A percentile compares a stretch with the other conserved stretches of the same genome.
Conservation (phyloP, 2,797 vertebrate genomes). For the Alca torda region DNA sequence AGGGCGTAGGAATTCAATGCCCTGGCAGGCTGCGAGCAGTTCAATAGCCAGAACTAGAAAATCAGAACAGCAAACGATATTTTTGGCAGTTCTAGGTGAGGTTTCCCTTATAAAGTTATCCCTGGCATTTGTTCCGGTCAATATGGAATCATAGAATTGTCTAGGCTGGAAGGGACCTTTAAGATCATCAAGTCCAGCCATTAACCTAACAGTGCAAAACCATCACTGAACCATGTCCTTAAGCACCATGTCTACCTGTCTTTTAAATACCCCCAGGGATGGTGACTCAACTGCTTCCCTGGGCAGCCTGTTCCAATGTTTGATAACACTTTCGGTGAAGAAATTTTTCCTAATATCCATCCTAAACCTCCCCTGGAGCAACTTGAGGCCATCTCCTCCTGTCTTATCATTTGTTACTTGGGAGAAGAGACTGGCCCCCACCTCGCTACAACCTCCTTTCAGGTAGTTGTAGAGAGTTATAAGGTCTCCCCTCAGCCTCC, state of each 20-base stretch:
- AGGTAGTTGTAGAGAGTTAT: neutral
- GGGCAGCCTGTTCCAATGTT: neutral
- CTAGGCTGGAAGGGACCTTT: neutral
- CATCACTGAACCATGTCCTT: neutral
- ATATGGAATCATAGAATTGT: neutral
- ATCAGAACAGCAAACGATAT: neutral
- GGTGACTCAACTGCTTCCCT: neutral
- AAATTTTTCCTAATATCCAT: neutral
- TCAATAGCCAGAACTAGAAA: constrained; percentile 91
- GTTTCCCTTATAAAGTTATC: neutral
- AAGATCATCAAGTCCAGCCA: neutral
- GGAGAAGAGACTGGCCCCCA: neutral
- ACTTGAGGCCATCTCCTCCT: neutral
- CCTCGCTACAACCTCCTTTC: neutral
- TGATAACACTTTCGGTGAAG: neutral
- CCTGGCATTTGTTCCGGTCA: neutral
- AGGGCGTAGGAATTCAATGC: constrained; percentile 97
- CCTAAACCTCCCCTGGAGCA: neutral
- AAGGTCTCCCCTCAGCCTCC: neutral
- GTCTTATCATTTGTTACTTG: neutral
- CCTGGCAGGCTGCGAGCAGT: constrained; percentile 94
- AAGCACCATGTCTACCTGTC: neutral
- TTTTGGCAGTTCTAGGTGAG: neutral
- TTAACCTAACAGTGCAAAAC: neutral
- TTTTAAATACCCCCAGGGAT: neutral